Percentiles rank a stretch among this genome's conserved stretches.
Conservation (phyloP, 2,888 invertebrate species). For the Xylocampa areola region DNA sequence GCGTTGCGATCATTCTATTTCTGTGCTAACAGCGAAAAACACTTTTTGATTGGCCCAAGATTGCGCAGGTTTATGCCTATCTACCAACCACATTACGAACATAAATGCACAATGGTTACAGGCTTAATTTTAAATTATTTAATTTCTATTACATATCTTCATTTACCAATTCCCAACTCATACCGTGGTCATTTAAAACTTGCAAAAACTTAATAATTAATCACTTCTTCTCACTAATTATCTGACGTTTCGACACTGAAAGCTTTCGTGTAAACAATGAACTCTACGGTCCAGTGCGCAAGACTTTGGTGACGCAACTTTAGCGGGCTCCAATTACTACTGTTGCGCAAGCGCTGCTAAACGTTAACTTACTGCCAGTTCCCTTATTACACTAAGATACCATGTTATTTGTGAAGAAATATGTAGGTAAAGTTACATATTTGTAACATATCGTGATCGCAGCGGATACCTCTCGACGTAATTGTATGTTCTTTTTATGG, state of each 20-base stretch:
- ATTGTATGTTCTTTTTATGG: conserved; percentile 23
- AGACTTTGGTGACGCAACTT: conserved; percentile 61
- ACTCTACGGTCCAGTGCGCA: conserved; percentile 63
- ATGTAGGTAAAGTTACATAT: conserved; percentile 44
- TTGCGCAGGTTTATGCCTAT: not conserved
- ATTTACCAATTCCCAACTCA: conserved; percentile 16
- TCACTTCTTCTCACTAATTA: conserved; percentile 58
- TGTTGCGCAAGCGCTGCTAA: conserved; percentile 67
- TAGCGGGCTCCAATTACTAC: conserved; percentile 72
- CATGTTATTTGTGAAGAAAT: conserved; percentile 55
- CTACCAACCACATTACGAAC: not conserved
- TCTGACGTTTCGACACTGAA: conserved; percentile 46
- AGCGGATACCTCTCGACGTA: conserved; percentile 12
- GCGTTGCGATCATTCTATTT: conserved; percentile 29
- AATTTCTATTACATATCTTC: conserved; percentile 3
- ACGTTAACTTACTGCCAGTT: conserved; percentile 45
- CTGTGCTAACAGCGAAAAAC: conserved; percentile 19
- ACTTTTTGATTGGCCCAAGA: no score
- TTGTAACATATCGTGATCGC: conserved; percentile 47
- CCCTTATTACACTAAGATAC: conserved; percentile 52
- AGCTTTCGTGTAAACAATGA: conserved; percentile 59
- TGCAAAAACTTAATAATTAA: conserved; percentile 42
- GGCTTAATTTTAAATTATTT: not conserved
- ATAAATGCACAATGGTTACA: not conserved
- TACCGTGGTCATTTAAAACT: conserved; percentile 10